A percentile compares a stretch with the other conserved stretches of the same genome.
These are phyloP conservation scores for human DNA, from an alignment of 2,113 vertebrate genomes.

Conservation along the genomic window GRCh38 chr4:83885001-83885500, in stretches of 20 bases:
- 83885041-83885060: slow-evolving; percentile 61
- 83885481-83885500: not conserved
- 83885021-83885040: slow-evolving; percentile 63
- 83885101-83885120: slow-evolving; percentile 58
- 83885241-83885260: not conserved
- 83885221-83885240: not conserved
- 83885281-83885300: not conserved
- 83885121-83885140: slow-evolving; percentile 64
- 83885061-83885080: slow-evolving; percentile 60
- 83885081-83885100: not conserved
- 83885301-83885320: not conserved
- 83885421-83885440: not conserved
- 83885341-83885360: not conserved
- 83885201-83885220: not conserved
- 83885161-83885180: not conserved
- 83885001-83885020: slow-evolving; percentile 61
- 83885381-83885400: not conserved
- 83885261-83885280: not conserved
- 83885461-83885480: not conserved
- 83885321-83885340: not conserved
- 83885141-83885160: slow-evolving; percentile 56
- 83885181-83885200: not conserved
- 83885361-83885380: not conserved
- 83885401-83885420: not conserved
- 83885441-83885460: not conserved